phyloP scores from a whole-genome alignment of 2,113 vertebrate species.

The Onychostruthus taczanowskii region DNA sequence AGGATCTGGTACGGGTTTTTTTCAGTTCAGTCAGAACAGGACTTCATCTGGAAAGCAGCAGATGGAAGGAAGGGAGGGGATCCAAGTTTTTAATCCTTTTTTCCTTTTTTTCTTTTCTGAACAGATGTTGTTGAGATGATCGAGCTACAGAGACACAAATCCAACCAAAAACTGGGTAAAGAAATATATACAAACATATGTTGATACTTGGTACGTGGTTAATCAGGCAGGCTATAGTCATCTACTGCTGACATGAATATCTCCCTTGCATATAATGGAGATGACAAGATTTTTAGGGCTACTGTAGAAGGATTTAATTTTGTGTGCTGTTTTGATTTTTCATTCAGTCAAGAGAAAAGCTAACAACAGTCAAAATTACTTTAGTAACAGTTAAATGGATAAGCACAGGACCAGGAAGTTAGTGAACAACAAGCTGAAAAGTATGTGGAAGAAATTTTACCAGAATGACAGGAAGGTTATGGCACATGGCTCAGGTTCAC shows the following conservation, averaged over 20 bases:
- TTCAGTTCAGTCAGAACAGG: conserved; percentile 14
- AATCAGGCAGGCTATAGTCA: background rate
- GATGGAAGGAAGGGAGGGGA: conserved; percentile 47
- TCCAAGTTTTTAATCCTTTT: conserved; percentile 44
- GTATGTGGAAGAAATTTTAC: background rate
- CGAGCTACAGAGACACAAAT: background rate
- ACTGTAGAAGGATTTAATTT: background rate
- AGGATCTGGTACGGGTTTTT: conserved; percentile 44
- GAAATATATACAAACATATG: conserved; percentile 23
- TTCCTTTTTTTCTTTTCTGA: background rate
- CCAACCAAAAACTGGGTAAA: conserved; percentile 4
- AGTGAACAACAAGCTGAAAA: background rate
- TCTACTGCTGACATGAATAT: background rate
- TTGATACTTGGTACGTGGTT: background rate
- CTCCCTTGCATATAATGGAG: background rate
- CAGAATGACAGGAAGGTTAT: background rate
- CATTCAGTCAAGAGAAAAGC: background rate
- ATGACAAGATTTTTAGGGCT: background rate
- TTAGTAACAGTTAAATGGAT: background rate
- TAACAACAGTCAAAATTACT: background rate
- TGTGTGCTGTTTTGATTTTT: background rate
- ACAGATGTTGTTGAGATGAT: conserved; percentile 49
- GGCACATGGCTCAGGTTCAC: background rate
- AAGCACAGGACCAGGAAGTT: background rate
- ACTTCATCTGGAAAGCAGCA: conserved; percentile 47